phyloP scores from a whole-genome alignment of 2,888 invertebrate species.

The Nomada lathburiana region DNA sequence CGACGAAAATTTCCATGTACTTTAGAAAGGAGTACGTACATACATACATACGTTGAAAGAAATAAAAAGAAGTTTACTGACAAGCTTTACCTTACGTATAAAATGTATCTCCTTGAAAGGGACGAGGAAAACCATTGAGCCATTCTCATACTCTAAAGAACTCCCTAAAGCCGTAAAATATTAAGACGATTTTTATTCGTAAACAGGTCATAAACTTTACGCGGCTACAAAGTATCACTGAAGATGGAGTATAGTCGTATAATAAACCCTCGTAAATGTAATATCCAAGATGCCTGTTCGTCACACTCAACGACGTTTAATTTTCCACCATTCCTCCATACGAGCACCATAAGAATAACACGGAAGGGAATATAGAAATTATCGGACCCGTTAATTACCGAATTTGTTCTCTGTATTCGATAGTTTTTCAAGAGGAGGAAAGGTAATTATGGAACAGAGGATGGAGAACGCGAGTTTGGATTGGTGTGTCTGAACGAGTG shows the following conservation, averaged over 20 bases:
- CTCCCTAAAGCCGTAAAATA: not conserved
- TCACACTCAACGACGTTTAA: not conserved
- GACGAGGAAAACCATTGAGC: not conserved
- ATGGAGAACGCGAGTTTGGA: not conserved
- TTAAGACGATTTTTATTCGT: not conserved
- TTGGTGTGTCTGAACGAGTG: conserved; percentile 4
- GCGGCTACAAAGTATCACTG: not conserved
- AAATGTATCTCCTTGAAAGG: too few species aligned
- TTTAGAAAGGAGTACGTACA: not conserved
- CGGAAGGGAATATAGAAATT: not conserved
- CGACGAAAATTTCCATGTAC: conserved; percentile 2
- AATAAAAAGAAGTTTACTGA: not conserved
- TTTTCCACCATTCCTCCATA: conserved; percentile 7
- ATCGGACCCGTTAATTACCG: not conserved
- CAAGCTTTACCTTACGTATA: not conserved
- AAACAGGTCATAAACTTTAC: not conserved
- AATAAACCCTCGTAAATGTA: conserved; percentile 3
- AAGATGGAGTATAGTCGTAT: not conserved
- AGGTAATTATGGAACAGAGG: not conserved
- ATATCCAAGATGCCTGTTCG: conserved; percentile 1
- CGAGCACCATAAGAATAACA: not conserved
- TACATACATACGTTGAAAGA: not conserved
- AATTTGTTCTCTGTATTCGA: not conserved
- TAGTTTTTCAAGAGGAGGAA: conserved; percentile 5
- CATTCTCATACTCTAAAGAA: not conserved